Base-by-base conservation (phyloP, 2,113 vertebrate genomes). In the Alces alces region DNA sequence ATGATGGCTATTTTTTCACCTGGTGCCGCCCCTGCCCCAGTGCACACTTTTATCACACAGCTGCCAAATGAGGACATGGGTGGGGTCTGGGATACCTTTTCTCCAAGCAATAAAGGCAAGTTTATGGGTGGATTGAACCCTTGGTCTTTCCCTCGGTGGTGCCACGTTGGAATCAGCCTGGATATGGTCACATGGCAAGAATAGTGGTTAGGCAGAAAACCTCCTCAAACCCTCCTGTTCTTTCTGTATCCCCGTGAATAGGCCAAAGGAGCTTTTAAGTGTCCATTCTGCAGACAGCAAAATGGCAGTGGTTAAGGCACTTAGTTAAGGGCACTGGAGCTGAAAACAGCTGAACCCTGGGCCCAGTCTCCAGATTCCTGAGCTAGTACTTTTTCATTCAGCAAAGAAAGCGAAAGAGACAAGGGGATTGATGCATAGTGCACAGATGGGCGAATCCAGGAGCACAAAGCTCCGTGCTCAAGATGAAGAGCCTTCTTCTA, bases 401-500 rank as follows among this genome's bases (percentile, higher is more conserved):
- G 78, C 86, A 93, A 93, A 95, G 93, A 78, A 90, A 92, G 58
- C 6, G 5, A 80, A 87, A 57, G 50, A 95, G 89, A 96, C 93
- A 93, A 97, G 97, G 80, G 52, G 16, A 30, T 60, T 21, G 70
- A 91, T 78, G 83, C 6, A 1, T 5, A 9, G 54, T 9, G 4
- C 4, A 1, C 84, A 88, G 89, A 52, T 2, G 1, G 21, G 89
- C 52, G 66, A 55, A 93, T 92, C 91, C 16, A 52, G 61, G 52
- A 94, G 82, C 97, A 82, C 36, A 54, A 10, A 91, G 66, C 94
- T 97, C 89, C 64, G 61, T 57, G 86, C 89, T 78, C 61, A 57
- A 60, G 90, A 89, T 66, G 97, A 97, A 97, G 91, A 79, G 60
- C 84, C 97, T 61, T 97, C 57, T 85, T 36, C 1, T 15, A 85